These are phyloP conservation scores for Muscina levida DNA, from an alignment of 2,888 invertebrate genomes.

Conservation along the genomic window DNA sequence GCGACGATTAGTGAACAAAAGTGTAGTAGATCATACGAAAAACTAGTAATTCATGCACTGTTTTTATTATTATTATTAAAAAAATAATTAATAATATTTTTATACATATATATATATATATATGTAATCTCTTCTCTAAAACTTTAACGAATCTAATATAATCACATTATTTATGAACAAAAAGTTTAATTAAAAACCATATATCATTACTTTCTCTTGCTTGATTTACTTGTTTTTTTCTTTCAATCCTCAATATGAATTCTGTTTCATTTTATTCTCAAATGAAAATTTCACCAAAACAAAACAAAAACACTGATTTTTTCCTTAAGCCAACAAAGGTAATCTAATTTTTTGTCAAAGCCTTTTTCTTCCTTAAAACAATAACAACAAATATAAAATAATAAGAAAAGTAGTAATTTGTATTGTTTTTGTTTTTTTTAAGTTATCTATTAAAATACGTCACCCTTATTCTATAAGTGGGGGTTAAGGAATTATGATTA, in stretches of 20 bases:
- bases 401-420: neutral
- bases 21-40: neutral
- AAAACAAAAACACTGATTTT: conserved; percentile 34
- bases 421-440: conserved; percentile 6
- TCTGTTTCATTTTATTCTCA: conserved; percentile 25
- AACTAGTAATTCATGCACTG: conserved; percentile 44
- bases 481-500: no score
- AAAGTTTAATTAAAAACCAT: conserved; percentile 34
- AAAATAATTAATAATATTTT: no score
- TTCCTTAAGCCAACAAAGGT: conserved; percentile 35
- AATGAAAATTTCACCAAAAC: conserved; percentile 37
- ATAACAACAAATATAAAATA: no score
- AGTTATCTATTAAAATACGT: no score
- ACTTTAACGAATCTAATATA: conserved; percentile 9
- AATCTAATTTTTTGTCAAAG: conserved; percentile 27
- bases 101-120: no score
- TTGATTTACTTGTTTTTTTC: conserved; percentile 53
- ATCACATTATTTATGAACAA: conserved; percentile 28
- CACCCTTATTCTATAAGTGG: conserved; percentile 29
- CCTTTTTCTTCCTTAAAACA: neutral
- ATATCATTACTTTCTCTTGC: conserved; percentile 54
- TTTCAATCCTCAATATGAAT: conserved; percentile 46
- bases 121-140: conserved; percentile 38
- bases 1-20: conserved; percentile 10
- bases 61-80: conserved; percentile 38